Conservation (phyloP, 1,140 invertebrate species). For the Eriocheir sinensis region DNA sequence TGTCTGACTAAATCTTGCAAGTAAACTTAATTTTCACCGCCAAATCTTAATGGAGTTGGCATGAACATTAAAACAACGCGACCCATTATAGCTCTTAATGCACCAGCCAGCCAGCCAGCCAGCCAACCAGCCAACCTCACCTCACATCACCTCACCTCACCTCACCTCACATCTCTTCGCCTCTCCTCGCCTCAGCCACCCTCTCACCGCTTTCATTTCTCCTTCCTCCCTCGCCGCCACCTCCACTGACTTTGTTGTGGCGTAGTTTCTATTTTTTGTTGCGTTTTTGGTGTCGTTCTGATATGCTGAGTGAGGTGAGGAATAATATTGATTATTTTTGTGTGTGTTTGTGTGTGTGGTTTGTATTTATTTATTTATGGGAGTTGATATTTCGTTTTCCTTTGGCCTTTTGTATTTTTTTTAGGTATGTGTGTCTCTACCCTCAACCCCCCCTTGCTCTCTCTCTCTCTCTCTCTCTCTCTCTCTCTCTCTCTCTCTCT, state of each 20-base stretch:
- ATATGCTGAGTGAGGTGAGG: background rate
- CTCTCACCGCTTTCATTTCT: background rate
- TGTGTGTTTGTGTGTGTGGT: background rate
- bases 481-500: background rate
- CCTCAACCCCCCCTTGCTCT: background rate
- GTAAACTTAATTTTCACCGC: slow-evolving; percentile 75
- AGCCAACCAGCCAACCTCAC: background rate
- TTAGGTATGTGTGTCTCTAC: background rate
- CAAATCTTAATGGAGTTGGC: slow-evolving; percentile 76
- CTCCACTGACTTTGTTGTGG: background rate
- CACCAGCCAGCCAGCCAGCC: slow-evolving; percentile 49
- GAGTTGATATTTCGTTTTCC: too few species aligned
- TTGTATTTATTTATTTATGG: background rate
- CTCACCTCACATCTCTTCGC: background rate
- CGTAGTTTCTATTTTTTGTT: background rate
- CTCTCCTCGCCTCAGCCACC: background rate
- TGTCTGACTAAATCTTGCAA: slow-evolving; percentile 75
- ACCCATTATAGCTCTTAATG: slow-evolving; percentile 74
- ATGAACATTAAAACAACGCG: slow-evolving; percentile 73
- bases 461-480: background rate
- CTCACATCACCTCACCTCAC: background rate
- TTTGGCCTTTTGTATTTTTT: too few species aligned
- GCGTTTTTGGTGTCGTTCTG: background rate
- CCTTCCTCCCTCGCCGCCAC: background rate
- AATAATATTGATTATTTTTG: background rate